Conservation (phyloP, 2,797 vertebrate species). For the Poeciliopsis gracilis region DNA sequence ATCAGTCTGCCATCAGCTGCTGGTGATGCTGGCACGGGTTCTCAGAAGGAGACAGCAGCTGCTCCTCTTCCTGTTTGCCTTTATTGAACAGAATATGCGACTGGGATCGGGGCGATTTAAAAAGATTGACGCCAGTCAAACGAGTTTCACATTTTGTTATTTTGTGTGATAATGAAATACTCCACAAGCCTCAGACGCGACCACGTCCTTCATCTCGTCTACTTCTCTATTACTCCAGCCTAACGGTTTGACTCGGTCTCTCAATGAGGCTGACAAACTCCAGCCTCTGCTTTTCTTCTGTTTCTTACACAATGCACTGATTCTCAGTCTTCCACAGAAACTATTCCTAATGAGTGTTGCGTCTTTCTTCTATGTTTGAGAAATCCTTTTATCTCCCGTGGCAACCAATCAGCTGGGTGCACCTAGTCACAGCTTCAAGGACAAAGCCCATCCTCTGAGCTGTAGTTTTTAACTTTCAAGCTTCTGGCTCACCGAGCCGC, state of each 20-base stretch:
- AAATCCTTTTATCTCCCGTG: no score
- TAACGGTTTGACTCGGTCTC: not conserved
- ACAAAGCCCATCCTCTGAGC: no score
- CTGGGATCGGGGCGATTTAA: not conserved
- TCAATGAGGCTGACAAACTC: not conserved
- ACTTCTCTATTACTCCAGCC: not conserved
- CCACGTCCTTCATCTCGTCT: not conserved
- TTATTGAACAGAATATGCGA: not conserved
- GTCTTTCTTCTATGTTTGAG: no score
- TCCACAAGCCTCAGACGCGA: not conserved
- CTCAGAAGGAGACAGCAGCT: not conserved
- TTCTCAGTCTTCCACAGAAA: not conserved
- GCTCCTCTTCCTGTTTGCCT: not conserved
- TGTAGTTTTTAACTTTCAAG: no score
- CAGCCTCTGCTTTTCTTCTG: not conserved
- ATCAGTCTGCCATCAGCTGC: not conserved
- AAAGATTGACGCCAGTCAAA: not conserved
- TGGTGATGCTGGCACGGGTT: not conserved
- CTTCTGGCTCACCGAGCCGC: no score
- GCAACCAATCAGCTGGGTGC: no score
- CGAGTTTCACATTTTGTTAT: not conserved
- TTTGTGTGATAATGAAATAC: not conserved
- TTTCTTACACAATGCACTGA: not conserved
- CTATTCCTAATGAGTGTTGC: not conserved
- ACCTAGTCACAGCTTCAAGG: no score